Base-by-base conservation (phyloP, 1,140 invertebrate species). In the Pseudoatta argentina region DNA sequence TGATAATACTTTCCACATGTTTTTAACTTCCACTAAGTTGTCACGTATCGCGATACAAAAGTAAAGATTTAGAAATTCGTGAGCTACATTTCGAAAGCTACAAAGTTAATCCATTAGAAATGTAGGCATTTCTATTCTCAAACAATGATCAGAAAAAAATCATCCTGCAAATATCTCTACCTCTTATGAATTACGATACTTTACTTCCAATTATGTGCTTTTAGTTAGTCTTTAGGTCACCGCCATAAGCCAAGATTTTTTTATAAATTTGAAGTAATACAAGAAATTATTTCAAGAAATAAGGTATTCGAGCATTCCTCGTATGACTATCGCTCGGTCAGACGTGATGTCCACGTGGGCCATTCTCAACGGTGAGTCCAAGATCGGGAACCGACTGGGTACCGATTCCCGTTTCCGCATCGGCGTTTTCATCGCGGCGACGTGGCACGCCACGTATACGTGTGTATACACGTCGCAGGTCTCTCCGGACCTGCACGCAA, bases 351-450 rank as follows among this genome's bases (percentile, higher is more conserved):
- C 53, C 67, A 82, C 69, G 53, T 82, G 53, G 67, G n/a, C 24
- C 55, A 44, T 63, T 76, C 53, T 27, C 59, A 76, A 59, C 61
- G n/a, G 6, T 67, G 61, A 66, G 21, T 21, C 21, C 24, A n/a
- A 55, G 63, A 72, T 27, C 57, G 16, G 48, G 34, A 51, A 75
- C 30, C 53, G 48, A 44, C 59, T 10, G 77, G 51, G 44, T 79
- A 87, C 34, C 75, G 63, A 82, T 85, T 76, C 87, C 85, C 61
- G 87, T 87, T 89, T 87, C 87, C 86, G 59, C 89, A 75, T 66
- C 71, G 69, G 87, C 85, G 51, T 55, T 67, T 89, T 72, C 73
- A 44, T 81, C 61, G 76, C 76, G 30, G 6, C 72, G 72, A 77
- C 72, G 44, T 64, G 71, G 81, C 55, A 66, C 44, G 30, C 64